Base-by-base conservation (phyloP, 1,140 invertebrate species). In the Drosophila virilis region DNA sequence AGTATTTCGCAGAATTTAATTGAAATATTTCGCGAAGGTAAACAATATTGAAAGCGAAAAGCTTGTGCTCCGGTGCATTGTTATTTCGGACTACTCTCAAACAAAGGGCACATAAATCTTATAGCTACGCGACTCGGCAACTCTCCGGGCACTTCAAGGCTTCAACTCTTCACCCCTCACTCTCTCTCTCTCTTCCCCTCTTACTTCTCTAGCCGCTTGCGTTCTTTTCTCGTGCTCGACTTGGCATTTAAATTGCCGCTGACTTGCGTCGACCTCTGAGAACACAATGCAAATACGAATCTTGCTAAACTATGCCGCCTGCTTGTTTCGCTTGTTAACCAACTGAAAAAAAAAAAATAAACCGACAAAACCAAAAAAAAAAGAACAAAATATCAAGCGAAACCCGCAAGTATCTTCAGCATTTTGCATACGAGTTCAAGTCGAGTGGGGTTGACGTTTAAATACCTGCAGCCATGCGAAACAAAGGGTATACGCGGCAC, bases 51-150 rank as follows among this genome's bases (percentile, higher is more conserved):
- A 86, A 86, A 86, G 83, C 76, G 83, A 86, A 86, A 86, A 88
- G 81, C 61, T 71, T 78, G 78, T 48, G 80, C 57, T 68, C 55
- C 61, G 48, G 37, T 68, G 73, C 80, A 83, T 84, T 85, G 74
- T 86, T 86, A 68, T 73, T 80, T 57, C 55, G 42, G 43, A 42
- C 45, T 70, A 64, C 76, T 62, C 65, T 43, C 48, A 45, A 79
- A 88, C 83, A 88, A 88, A 83, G 80, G 69, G 68, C 79, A 65
- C 77, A 88, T 88, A 88, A 88, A 88, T 88, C 83, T 88, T 59
- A 48, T 13, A 46, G 57, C 45, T 76, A 80, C 62, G 46, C 55
- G 51, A 48, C 38, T 43, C 42, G 59, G 15, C 38, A 59, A 52
- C 8, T 52, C 50, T 67, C 15, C 48, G 42, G 28, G 13, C 22